Conservation (phyloP, 1,140 invertebrate species). For the Hypsibius dujardini region DNA sequence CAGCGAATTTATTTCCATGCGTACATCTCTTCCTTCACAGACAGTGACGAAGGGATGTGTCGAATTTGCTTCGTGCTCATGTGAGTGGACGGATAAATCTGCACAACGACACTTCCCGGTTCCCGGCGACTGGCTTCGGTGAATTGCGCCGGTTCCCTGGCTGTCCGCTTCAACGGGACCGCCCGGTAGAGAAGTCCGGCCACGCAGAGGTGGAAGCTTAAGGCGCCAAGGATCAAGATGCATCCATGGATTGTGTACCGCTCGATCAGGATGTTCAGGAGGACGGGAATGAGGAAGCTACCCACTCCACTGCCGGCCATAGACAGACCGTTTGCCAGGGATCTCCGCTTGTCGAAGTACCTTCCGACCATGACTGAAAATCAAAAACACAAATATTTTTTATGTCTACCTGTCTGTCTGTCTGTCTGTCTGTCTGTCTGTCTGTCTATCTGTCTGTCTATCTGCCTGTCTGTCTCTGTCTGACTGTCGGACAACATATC, state of each 20-base stretch:
- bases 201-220: conserved; percentile 9
- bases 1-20: no score
- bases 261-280: conserved; percentile 51
- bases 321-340: conserved; percentile 75
- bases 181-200: neutral
- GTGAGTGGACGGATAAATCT: neutral
- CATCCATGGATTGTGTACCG: conserved; percentile 5
- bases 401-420: no score
- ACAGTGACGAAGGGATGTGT: no score
- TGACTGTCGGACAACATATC: conserved; percentile 56
- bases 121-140: no score
- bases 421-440: no score
- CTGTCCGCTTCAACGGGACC: neutral
- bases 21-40: no score
- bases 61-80: no score
- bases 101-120: neutral
- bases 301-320: conserved; percentile 65
- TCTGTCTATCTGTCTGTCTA: no score
- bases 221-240: conserved; percentile 10
- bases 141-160: neutral
- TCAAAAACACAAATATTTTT: no score
- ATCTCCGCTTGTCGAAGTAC: conserved; percentile 78
- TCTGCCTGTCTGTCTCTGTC: no score
- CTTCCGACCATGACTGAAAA: conserved; percentile 67
- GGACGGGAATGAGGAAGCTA: conserved; percentile 72